Evolutionary conservation across 2,113 vertebrate species (phyloP), one percentile per base, ranked within the genome.

Genomic region (Xiphorhynchus elegans): DNA sequence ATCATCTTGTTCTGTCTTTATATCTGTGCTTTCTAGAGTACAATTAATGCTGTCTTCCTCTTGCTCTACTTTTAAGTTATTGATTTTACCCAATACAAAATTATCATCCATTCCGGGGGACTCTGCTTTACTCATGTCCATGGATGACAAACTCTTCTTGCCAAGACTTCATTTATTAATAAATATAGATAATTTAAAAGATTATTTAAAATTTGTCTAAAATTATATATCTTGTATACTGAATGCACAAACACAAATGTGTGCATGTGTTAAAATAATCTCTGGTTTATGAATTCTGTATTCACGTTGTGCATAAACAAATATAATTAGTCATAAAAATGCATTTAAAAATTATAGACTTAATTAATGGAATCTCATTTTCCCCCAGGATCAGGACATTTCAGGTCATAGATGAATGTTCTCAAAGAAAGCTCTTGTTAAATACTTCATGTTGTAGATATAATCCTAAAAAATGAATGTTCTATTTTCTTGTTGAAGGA

Each of bases 1-100:
- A 31, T 97, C 98, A 94, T 98, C 98, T 53, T 93, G 97, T 94
- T 98, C 98, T 23, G 96, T 96, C 93, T 98, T 98, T 72, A 98
- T 97, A 97, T 98, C 98, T 29, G 96, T 84, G 87, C 95, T 88
- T 90, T 94, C 97, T 62, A 96, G 37, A 90, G 95, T 53, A 67
- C 84, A 96, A 73, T 95, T 94, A 75, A 97, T 94, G 37, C 63
- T 17, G 23, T 69, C 80, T 5, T 95, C 97, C 13, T 98, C 97
- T 75, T 96, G 97, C 91, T 98, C 97, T 74, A 79, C 84, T 97
- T 98, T 98, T 67, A 97, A 94, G 40, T 76, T 92, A 87, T 19
- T 97, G 76, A 96, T 89, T 88, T 97, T 97, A 42, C 95, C 90
- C 49, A 97, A 84, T 21, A 97, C 77, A 47, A 97, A 96, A 67